phyloP scores from a whole-genome alignment of 2,113 vertebrate species.

The Atractosteus spatula region DNA sequence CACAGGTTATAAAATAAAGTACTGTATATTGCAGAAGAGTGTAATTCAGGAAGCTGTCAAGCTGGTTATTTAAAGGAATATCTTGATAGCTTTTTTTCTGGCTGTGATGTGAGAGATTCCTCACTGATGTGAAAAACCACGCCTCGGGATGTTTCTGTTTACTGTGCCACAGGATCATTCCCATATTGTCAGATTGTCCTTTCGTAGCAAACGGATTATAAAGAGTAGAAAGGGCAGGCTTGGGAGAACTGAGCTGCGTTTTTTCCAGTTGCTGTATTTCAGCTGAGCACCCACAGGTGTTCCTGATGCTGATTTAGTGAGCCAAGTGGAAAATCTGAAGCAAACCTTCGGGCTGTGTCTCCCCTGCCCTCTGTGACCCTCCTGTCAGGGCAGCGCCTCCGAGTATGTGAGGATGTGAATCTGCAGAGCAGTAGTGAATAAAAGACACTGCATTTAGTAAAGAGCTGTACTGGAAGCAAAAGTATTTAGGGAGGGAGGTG shows the following conservation, averaged over 20 bases:
- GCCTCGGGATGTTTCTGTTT: not conserved
- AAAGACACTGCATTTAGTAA: too few species aligned
- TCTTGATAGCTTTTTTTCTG: not conserved
- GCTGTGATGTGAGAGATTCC: not conserved
- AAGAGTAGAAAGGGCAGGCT: too few species aligned
- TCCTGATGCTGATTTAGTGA: not conserved
- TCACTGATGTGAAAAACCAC: not conserved
- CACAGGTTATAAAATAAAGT: too few species aligned
- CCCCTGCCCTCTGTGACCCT: not conserved
- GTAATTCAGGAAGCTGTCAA: conserved; percentile 6
- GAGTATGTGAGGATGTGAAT: too few species aligned
- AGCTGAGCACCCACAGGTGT: not conserved
- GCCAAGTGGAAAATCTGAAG: conserved; percentile 1
- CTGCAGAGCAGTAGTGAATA: too few species aligned
- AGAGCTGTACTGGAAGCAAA: too few species aligned
- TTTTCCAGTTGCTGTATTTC: not conserved
- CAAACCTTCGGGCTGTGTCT: not conserved
- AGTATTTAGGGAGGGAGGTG: too few species aligned
- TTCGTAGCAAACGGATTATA: too few species aligned
- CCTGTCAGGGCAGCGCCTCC: not conserved
- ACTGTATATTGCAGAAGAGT: not conserved
- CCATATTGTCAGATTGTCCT: not conserved
- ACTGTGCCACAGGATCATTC: not conserved
- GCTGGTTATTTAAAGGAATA: not conserved
- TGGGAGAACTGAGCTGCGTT: too few species aligned